Base-by-base conservation (phyloP, 2,888 invertebrate species). In the Philopedon plagiatum region DNA sequence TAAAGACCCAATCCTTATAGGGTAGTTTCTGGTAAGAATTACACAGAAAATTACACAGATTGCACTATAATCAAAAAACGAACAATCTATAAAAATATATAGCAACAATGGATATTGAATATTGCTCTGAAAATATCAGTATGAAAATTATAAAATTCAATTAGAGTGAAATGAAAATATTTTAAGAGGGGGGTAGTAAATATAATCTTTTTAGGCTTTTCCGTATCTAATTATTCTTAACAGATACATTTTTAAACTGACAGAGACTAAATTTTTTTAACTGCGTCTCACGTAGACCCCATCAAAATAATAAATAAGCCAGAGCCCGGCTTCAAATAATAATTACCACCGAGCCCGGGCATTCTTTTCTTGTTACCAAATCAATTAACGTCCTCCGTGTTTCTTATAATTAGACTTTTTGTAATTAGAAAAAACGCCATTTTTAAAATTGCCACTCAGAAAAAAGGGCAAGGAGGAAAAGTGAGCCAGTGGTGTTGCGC, bases 361-460 rank as follows among this genome's bases (percentile, higher is more conserved):
- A 80, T 83, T 82, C 82, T 81, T 81, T 83, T 80, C 84, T 81
- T 81, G 84, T 85, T 85, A 82, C 84, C 84, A 80, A 85, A 85
- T 85, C 85, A 85, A 85, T 85, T 85, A 85, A 83, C 83, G 85
- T 85, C 85, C 76, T 79, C 75, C 75, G 76, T 78, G 82, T 83
- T 83, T 81, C 83, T 84, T 82, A 84, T 84, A 85, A 85, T 85
- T 85, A 83, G 85, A 85, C 82, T 83, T 83, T 80, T 84, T 79
- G 82, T 82, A 84, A 85, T 84, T 84, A 84, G 81, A 80, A 81
- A 81, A 82, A 83, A 82, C 80, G 81, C 84, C 85, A 85, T 84
- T 85, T 85, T 84, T 81, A 83, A 85, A 85, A 85, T 84, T 85
- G 81, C 83, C 78, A 76, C 49, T 54, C 51, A 65, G 37, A 49